Conservation (phyloP, 2,888 invertebrate genomes). For the Trichogramma evanescens region DNA sequence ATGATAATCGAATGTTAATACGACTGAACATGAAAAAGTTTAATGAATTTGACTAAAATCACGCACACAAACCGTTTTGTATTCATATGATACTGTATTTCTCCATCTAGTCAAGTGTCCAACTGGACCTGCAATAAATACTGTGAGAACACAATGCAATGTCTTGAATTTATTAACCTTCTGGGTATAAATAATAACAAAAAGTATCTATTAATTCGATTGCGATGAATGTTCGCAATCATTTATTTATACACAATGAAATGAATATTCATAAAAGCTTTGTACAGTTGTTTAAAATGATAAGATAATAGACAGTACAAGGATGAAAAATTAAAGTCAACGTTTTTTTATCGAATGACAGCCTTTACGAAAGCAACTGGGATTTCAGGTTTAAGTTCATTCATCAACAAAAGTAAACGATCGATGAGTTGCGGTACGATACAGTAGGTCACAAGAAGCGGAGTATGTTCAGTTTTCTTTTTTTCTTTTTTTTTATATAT, state of each 20-base stretch:
- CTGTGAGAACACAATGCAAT: conserved; percentile 13
- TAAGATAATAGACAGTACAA: conserved; percentile 7
- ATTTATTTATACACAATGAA: conserved; percentile 23
- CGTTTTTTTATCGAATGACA: too few relatives aligned
- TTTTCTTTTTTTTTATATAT: too few relatives aligned
- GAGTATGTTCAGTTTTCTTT: too few relatives aligned
- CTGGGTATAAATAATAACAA: not conserved
- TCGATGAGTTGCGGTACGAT: too few relatives aligned
- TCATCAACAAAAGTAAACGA: too few relatives aligned
- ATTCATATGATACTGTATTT: conserved; percentile 1
- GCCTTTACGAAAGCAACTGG: too few relatives aligned
- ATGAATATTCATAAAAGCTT: conserved; percentile 17
- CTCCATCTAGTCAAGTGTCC: conserved; percentile 42
- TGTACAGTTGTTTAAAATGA: conserved; percentile 21
- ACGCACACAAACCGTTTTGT: too few relatives aligned
- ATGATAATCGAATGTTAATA: too few relatives aligned
- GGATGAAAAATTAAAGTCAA: conserved; percentile 8
- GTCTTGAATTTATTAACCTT: not conserved
- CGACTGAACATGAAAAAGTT: too few relatives aligned
- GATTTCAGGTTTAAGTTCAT: too few relatives aligned
- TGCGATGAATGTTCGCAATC: conserved; percentile 21
- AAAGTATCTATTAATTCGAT: conserved; percentile 7
- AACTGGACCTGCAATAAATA: conserved; percentile 37
- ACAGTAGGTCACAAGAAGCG: too few relatives aligned
- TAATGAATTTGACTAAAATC: too few relatives aligned